Evolutionary conservation across 92 coral and sea anemone species (phyloP).

Genomic region (Bergia puertoricense): DNA sequence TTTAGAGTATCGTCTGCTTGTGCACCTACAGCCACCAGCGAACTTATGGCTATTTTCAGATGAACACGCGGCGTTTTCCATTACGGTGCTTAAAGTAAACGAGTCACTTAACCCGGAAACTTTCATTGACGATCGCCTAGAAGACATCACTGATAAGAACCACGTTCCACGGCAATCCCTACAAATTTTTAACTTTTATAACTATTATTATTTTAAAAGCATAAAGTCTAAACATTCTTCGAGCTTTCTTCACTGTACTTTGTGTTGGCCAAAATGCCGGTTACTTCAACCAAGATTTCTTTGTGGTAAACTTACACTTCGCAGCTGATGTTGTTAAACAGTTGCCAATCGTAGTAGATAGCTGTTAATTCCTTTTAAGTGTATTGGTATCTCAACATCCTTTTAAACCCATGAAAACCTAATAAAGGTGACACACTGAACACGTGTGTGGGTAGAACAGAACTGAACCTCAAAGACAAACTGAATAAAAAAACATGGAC

Average conservation of each 20-base stretch:
- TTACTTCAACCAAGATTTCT: background rate
- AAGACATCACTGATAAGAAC: background rate
- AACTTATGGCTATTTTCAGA: background rate
- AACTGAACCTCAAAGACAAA: no score
- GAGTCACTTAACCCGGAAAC: background rate
- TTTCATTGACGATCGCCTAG: background rate
- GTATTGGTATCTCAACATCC: background rate
- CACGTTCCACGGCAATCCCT: background rate
- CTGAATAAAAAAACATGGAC: background rate
- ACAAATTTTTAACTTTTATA: background rate
- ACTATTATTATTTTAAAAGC: background rate
- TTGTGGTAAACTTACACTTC: background rate
- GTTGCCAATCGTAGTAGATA: background rate
- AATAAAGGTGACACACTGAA: no score
- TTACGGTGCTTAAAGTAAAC: background rate
- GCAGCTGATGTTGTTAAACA: background rate
- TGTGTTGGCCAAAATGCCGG: background rate
- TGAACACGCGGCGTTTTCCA: slow-evolving; percentile 4
- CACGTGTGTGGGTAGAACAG: no score
- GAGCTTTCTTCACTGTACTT: background rate
- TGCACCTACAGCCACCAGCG: background rate
- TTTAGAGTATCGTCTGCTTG: background rate
- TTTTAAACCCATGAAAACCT: no score
- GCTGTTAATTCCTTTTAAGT: no score
- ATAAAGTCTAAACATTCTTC: background rate